These are phyloP conservation scores for Agrilus cyanescens DNA, from an alignment of 2,888 invertebrate genomes.

Conservation along the genomic window DNA sequence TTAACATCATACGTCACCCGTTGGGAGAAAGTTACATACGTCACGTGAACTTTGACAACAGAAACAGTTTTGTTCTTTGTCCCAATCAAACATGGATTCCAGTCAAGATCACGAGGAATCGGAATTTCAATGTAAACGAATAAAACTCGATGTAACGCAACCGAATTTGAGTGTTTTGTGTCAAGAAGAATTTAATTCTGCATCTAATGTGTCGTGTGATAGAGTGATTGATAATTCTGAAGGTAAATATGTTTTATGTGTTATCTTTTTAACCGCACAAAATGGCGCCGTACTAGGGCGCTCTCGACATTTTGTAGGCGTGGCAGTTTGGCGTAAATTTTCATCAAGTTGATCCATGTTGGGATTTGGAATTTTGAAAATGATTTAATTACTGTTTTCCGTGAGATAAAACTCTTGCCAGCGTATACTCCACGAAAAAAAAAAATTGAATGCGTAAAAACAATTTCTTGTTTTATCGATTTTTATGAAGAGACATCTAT, in stretches of 20 bases:
- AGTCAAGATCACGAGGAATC: slow-evolving; percentile 34
- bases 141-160: slow-evolving; percentile 31
- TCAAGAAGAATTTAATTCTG: slow-evolving; percentile 28
- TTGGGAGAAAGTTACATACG: neutral
- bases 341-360: too few relatives aligned
- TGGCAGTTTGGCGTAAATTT: slow-evolving; percentile 19
- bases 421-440: too few relatives aligned
- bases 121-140: slow-evolving; percentile 34
- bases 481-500: slow-evolving; percentile 18
- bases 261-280: slow-evolving; percentile 34
- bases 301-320: slow-evolving; percentile 37
- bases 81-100: slow-evolving; percentile 39
- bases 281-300: slow-evolving; percentile 33
- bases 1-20: slow-evolving; percentile 2
- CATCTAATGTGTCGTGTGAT: slow-evolving; percentile 27
- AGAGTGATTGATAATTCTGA: slow-evolving; percentile 31
- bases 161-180: slow-evolving; percentile 31
- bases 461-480: slow-evolving; percentile 24
- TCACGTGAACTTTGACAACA: slow-evolving; percentile 1
- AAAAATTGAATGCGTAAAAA: too few relatives aligned
- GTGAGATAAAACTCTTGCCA: too few relatives aligned
- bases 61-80: slow-evolving; percentile 20
- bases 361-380: too few relatives aligned
- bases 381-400: too few relatives aligned
- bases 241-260: slow-evolving; percentile 38